Conservation (phyloP, 2,113 vertebrate species). For the Dascyllus trimaculatus region DNA sequence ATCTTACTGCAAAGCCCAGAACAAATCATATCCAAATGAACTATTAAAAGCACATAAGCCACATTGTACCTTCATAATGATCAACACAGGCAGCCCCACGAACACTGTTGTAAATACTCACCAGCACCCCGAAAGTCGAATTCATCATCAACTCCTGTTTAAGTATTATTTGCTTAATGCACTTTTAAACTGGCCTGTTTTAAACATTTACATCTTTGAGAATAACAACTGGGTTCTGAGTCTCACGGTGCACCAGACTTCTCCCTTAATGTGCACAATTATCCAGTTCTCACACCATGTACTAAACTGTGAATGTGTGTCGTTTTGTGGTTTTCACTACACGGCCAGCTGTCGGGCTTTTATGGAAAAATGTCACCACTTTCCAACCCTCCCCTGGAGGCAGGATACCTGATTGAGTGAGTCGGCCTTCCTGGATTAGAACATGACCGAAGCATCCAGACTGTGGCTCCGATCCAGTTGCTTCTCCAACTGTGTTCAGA, state of each 20-base stretch:
- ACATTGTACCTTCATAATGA: too few relatives aligned
- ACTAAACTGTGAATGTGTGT: neutral
- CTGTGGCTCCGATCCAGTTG: slow-evolving; percentile 10
- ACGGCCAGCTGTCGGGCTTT: slow-evolving; percentile 25
- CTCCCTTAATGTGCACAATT: neutral
- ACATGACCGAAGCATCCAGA: slow-evolving; percentile 24
- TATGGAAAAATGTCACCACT: slow-evolving; percentile 13
- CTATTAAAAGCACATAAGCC: too few relatives aligned
- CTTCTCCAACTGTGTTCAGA: neutral
- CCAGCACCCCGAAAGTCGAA: too few relatives aligned
- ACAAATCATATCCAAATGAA: too few relatives aligned
- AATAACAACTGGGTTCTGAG: too few relatives aligned
- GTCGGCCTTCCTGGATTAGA: slow-evolving; percentile 33
- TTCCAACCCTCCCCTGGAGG: slow-evolving; percentile 8
- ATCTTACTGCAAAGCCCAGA: too few relatives aligned
- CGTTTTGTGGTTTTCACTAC: slow-evolving; percentile 8
- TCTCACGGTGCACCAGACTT: neutral
- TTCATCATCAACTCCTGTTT: too few relatives aligned
- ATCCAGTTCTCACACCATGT: neutral
- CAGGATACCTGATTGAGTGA: slow-evolving; percentile 52
- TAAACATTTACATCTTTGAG: too few relatives aligned
- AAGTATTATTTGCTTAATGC: too few relatives aligned
- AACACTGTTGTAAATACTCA: too few relatives aligned
- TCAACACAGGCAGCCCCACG: too few relatives aligned
- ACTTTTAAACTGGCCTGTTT: too few relatives aligned